A percentile compares a stretch with the other conserved stretches of the same genome.
Conservation (phyloP, 1,140 invertebrate genomes). For the Drosophila sulfurigaster region DNA sequence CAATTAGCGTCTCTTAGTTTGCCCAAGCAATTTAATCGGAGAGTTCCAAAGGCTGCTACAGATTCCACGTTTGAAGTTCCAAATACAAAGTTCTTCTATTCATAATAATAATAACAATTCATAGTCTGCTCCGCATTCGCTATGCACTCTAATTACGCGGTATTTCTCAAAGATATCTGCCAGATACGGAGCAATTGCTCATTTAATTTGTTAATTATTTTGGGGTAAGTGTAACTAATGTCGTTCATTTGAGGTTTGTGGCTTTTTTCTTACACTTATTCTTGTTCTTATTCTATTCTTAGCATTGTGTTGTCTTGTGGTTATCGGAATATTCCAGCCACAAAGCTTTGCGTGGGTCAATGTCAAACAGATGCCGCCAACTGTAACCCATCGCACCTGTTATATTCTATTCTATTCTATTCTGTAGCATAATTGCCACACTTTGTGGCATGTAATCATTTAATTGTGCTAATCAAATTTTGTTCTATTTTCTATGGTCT, state of each 20-base stretch:
- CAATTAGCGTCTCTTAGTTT: slow-evolving; percentile 69
- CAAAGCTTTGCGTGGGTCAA: slow-evolving; percentile 71
- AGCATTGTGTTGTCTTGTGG: slow-evolving; percentile 20
- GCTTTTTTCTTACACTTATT: slow-evolving; percentile 17
- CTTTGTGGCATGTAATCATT: slow-evolving; percentile 77
- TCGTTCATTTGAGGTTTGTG: slow-evolving; percentile 73
- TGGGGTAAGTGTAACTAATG: slow-evolving; percentile 74
- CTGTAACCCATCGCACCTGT: slow-evolving; percentile 23
- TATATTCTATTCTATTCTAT: slow-evolving; percentile 29
- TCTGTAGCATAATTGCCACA: slow-evolving; percentile 64
- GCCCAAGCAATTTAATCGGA: slow-evolving; percentile 12
- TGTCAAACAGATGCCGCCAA: slow-evolving; percentile 44
- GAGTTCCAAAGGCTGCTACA: neutral
- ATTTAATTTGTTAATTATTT: slow-evolving; percentile 82
- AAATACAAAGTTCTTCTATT: slow-evolving; percentile 32
- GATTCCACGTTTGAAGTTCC: no score
- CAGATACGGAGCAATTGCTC: slow-evolving; percentile 51
- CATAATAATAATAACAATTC: slow-evolving; percentile 45
- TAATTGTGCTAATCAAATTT: slow-evolving; percentile 80
- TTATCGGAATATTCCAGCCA: slow-evolving; percentile 23
- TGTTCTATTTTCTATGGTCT: slow-evolving; percentile 55
- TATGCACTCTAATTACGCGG: slow-evolving; percentile 61
- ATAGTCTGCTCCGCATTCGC: slow-evolving; percentile 51
- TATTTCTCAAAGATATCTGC: slow-evolving; percentile 25
- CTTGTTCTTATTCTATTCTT: neutral